phyloP scores from a whole-genome alignment of 2,113 vertebrate species.

The Camelus dromedarius region DNA sequence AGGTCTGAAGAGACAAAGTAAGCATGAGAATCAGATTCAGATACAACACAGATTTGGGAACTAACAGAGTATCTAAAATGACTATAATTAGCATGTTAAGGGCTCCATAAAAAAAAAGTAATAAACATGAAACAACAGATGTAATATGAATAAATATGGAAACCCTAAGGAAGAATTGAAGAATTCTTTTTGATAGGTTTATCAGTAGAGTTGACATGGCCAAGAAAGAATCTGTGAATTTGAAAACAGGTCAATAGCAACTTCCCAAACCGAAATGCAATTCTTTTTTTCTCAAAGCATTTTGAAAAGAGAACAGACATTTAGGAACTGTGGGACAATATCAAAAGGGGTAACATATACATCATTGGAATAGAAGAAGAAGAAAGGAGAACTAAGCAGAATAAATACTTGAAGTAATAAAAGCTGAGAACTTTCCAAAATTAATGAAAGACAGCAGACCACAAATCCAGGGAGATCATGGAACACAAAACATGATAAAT shows the following conservation, averaged over 20 bases:
- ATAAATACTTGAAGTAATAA: background rate
- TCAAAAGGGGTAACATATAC: background rate
- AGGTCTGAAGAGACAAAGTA: background rate
- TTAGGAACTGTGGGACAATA: background rate
- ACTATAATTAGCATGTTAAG: background rate
- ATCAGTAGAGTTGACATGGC: background rate
- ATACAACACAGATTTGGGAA: background rate
- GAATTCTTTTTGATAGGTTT: background rate
- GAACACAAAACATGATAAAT: background rate
- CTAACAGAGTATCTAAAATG: background rate
- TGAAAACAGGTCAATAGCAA: background rate
- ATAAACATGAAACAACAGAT: background rate
- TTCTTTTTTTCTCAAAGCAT: background rate
- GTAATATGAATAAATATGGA: background rate
- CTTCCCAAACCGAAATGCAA: background rate
- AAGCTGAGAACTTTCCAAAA: background rate
- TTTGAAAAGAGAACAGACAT: background rate
- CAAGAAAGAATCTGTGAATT: background rate
- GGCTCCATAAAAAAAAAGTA: background rate
- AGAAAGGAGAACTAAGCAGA: background rate
- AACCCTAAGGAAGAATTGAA: background rate
- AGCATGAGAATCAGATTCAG: background rate
- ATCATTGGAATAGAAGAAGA: background rate
- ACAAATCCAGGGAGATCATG: background rate
- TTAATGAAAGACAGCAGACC: background rate